Conservation (phyloP, 2,797 vertebrate genomes). For the Tapirus indicus region DNA sequence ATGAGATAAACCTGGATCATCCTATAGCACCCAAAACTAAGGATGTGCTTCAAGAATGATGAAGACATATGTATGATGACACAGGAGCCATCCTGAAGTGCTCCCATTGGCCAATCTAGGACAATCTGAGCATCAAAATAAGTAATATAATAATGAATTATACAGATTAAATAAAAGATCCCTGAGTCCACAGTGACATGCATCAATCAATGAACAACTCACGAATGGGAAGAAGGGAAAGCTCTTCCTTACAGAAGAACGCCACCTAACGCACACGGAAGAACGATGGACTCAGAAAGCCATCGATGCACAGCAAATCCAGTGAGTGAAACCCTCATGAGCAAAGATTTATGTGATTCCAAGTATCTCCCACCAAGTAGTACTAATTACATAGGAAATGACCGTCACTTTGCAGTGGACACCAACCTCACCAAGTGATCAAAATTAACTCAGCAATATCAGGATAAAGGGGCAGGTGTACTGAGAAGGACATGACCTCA, state of each 20-base stretch:
- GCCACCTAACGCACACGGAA: background rate
- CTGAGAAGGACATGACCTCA: background rate
- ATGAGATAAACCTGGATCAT: background rate
- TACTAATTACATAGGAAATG: too few species aligned
- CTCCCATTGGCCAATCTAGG: background rate
- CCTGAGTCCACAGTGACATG: background rate
- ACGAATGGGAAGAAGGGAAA: background rate
- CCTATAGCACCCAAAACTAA: too few species aligned
- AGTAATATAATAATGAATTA: background rate
- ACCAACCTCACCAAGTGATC: background rate
- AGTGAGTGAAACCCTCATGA: accelerated
- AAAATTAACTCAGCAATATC: too few species aligned
- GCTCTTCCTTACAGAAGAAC: accelerated
- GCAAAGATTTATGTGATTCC: background rate
- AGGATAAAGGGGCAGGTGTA: background rate
- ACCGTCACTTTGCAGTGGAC: background rate
- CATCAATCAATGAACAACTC: background rate
- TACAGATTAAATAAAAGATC: background rate
- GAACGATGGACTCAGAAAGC: accelerated
- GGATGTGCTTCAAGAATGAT: background rate
- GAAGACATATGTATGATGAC: background rate
- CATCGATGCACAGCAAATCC: background rate
- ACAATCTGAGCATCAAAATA: background rate
- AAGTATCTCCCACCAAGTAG: too few species aligned
- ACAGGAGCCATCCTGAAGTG: background rate